Base-by-base conservation (phyloP, 2,888 invertebrate species). In the Sialis lutaria region DNA sequence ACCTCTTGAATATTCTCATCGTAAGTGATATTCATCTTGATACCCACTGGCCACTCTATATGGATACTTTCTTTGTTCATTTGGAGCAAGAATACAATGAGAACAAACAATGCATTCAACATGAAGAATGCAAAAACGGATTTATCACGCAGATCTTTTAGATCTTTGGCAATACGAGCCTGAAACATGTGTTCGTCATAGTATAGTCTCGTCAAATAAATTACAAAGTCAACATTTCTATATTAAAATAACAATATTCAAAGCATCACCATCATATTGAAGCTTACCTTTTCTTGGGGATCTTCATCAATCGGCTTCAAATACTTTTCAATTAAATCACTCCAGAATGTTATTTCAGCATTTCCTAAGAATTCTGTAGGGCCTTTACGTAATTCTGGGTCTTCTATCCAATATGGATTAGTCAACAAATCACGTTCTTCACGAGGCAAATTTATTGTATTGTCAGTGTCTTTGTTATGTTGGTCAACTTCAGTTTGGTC, bases 51-150 rank as follows among this genome's bases (percentile, higher is more conserved):
- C 95, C 95, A 95, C 68, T 91, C 89, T 64, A 95, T 75, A 71
- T 95, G 92, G 59, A 96, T 77, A 64, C 82, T 82, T 69, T 95
- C 93, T 79, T 95, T 95, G 76, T 96, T 93, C 69, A 96, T 77
- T 74, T 97, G 97, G 64, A 98, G 83, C 67, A 97, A 83, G 73
- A 97, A 91, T 58, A 98, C 93, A 70, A 96, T 91, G 66, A 97
- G 80, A 60, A 97, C 93, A 80, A 97, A 98, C 60, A 97, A 81
- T 57, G 96, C 91, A 74, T 98, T 98, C 68, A 92, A 70, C 95
- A 98, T 97, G 75, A 96, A 89, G 77, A 97, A 96, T 57, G 83
- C 88, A 71, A 95, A 93, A 53, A 92, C 91, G 55, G 89, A 88
- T 60, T 89, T 85, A 73, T 96, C 92, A 64, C 96, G 78, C 60